Evolutionary conservation across 1,140 invertebrate species (phyloP), one percentile per base, ranked within the genome.

Genomic region (Chelonus insularis): DNA sequence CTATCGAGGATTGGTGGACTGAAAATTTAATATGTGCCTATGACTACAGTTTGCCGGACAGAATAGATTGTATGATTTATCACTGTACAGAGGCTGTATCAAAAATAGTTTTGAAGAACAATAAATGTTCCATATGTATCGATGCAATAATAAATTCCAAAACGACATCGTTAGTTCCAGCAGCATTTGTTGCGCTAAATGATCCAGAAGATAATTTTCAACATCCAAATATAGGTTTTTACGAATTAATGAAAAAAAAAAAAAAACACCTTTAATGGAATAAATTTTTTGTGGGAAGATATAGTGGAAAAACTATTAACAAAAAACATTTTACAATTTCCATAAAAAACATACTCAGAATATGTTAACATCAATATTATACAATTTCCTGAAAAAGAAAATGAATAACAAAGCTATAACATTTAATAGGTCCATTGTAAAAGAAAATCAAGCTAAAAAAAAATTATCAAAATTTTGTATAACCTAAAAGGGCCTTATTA

Each of bases 241-340:
- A 36, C 36, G 12, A 21, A 18, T 37, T 62, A 36, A 45, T 61
- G 16, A 29, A 47, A 34, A 29, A 47, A 41, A 4, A 55, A 37
- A 51, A 55, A 54, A 7, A 47, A n/a, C n/a, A 32, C 12, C 47
- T 16, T 61, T 61, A 11, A 34, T 20, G 32, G 55, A 54, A 55
- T 21, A 55, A 14, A 43, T 11, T 55, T 23, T 37, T 11, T 61
- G 11, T 61, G 20, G 16, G 50, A 61, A 45, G 39, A 29, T 61
- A 20, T 54, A 21, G 32, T 61, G n/a, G 16, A 36, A 20, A 37
- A 54, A 20, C 36, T 18, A 3, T 16, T 41, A 36, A 21, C 11
- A 1, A n/a, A 20, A 1, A 11, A 29, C n/a, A 16, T 60, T 9
- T 8, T 51, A 7, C 25, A 2, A 39, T 60, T 60, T 52, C 58